A percentile compares a stretch with the other conserved stretches of the same genome.
phyloP scores from a whole-genome alignment of 2,888 invertebrate species.

The Cataglyphis livida region DNA sequence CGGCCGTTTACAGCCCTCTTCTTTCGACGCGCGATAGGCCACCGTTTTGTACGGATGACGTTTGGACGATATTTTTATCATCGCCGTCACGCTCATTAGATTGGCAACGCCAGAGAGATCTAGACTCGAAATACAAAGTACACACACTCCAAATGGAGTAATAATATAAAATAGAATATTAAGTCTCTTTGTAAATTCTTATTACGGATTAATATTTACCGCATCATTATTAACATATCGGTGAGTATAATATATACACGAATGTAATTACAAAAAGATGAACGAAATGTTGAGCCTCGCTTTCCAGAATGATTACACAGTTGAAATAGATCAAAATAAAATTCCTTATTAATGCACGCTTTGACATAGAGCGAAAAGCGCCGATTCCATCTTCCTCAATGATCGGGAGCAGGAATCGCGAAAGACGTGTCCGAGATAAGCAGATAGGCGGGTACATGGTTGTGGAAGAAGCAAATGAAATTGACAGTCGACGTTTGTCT shows the following conservation, averaged over 20 bases:
- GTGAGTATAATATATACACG: slow-evolving; percentile 21
- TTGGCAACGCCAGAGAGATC: neutral
- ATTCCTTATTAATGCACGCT: slow-evolving; percentile 25
- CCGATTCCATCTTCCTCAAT: slow-evolving; percentile 49
- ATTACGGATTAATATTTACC: slow-evolving; percentile 24
- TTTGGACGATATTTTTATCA: slow-evolving; percentile 77
- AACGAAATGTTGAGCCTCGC: neutral
- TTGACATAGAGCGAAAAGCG: slow-evolving; percentile 34
- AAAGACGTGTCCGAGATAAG: slow-evolving; percentile 61
- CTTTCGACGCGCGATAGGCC: slow-evolving; percentile 50
- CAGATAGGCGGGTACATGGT: slow-evolving; percentile 49
- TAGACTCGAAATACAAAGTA: neutral
- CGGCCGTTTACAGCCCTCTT: slow-evolving; percentile 76
- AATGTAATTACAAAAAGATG: neutral
- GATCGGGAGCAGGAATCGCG: slow-evolving; percentile 52
- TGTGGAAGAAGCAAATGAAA: slow-evolving; percentile 76
- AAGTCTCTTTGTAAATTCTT: neutral
- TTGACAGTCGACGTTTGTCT: slow-evolving; percentile 83
- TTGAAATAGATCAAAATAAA: neutral
- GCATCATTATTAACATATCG: neutral
- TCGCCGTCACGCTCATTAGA: slow-evolving; percentile 6
- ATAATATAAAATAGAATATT: neutral
- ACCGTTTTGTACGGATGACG: slow-evolving; percentile 48
- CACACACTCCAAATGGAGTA: neutral
- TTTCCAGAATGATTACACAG: slow-evolving; percentile 8